phyloP scores from a whole-genome alignment of 2,888 invertebrate species.

The Troides helena region DNA sequence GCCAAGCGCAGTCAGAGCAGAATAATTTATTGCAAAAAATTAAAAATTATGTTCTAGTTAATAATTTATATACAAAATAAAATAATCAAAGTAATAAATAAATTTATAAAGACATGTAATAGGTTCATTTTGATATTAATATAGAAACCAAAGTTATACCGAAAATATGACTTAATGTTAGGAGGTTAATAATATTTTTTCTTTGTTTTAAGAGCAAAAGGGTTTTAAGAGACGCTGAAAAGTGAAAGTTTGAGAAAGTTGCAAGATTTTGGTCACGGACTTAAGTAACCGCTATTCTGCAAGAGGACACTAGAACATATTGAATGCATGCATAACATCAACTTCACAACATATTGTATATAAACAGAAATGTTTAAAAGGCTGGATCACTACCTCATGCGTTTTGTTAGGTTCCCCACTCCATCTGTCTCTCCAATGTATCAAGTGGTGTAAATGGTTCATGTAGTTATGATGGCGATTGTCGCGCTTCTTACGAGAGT shows the following conservation, averaged over 20 bases:
- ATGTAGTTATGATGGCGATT: constrained; percentile 66
- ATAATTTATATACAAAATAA: too few relatives aligned
- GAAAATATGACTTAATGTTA: too few relatives aligned
- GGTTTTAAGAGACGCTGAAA: constrained; percentile 19
- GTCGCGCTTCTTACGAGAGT: constrained; percentile 69
- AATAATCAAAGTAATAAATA: too few relatives aligned
- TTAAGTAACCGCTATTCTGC: constrained; percentile 8
- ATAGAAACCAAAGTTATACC: too few relatives aligned
- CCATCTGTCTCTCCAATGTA: constrained; percentile 76
- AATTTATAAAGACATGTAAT: too few relatives aligned
- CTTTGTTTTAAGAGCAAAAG: neutral
- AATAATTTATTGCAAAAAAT: too few relatives aligned
- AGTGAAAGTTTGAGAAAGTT: constrained; percentile 22
- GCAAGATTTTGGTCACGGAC: constrained; percentile 2
- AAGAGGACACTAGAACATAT: constrained; percentile 18
- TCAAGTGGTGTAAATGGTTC: constrained; percentile 72
- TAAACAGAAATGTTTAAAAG: constrained; percentile 13
- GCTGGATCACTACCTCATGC: constrained; percentile 62
- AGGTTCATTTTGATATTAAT: too few relatives aligned
- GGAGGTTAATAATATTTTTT: too few relatives aligned
- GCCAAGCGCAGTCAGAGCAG: too few relatives aligned
- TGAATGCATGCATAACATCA: constrained; percentile 9
- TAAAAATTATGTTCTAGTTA: too few relatives aligned
- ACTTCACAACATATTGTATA: constrained; percentile 3
- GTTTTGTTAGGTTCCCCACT: constrained; percentile 69